Evolutionary conservation across 1,140 invertebrate genomes (phyloP).

Genomic region (Meloidogyne hapla): DNA sequence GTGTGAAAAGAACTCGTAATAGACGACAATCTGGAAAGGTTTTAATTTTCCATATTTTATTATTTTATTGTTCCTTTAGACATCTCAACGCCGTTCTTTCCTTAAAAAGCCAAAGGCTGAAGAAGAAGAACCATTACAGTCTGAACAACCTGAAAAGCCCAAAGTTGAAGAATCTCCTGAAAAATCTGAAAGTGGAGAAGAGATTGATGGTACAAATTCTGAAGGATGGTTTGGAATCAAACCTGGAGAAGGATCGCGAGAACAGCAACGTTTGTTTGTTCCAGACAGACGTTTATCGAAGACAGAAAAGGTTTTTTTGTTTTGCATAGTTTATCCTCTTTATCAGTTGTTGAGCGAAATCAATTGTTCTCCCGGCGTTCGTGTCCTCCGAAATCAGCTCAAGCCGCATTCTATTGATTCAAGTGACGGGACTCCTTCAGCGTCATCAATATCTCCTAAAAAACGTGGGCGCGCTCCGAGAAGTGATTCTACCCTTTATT

Average conservation of each 20-base stretch:
- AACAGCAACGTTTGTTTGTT: conserved; percentile 29
- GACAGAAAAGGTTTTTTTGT: conserved; percentile 31
- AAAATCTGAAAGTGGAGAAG: background rate
- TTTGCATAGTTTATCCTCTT: background rate
- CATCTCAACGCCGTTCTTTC: background rate
- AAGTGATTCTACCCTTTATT: background rate
- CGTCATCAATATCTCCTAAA: background rate
- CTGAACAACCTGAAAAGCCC: background rate
- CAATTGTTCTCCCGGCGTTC: conserved; percentile 23
- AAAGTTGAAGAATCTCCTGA: conserved; percentile 1
- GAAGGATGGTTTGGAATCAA: conserved; percentile 37
- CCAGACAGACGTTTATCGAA: conserved; percentile 24
- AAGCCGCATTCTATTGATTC: background rate
- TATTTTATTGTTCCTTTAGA: background rate
- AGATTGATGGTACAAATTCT: conserved; percentile 20
- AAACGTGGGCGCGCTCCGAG: background rate
- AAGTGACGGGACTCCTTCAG: background rate
- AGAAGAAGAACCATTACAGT: background rate
- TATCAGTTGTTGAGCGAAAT: conserved; percentile 31
- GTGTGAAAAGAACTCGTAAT: background rate
- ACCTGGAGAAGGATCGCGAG: conserved; percentile 22
- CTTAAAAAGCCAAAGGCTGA: background rate
- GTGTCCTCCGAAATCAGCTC: conserved; percentile 34
- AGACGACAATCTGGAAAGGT: background rate
- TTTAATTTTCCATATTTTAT: background rate